Evolutionary conservation across 1,140 invertebrate species (phyloP), one percentile per base, ranked within the genome.

Genomic region (Philaenus spumarius): DNA sequence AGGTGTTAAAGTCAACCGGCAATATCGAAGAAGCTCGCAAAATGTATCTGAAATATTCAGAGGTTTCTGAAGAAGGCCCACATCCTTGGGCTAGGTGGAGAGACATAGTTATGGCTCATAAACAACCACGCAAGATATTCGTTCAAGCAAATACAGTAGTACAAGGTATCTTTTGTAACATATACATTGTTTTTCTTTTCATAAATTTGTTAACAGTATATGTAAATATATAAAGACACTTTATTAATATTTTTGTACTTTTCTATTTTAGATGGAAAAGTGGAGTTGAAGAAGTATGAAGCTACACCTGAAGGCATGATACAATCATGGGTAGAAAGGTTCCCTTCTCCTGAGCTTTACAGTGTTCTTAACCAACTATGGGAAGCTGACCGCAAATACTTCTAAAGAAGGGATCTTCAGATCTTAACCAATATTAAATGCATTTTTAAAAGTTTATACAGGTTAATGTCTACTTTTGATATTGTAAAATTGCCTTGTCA

Each of bases 91-190:
- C 80, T 0, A 79, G 79, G 58, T 94, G 91, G 87, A 81, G 93
- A 46, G 81, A 90, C 45, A 93, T 96, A 69, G 84, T 95, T 26
- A 69, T 97, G 66, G 82, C 84, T 17, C 85, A 95, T 67, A 93
- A 93, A 69, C 88, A 94, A 68, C 93, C 94, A 0, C 77, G 93
- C 47, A 93, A 92, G 68, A 88, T 97, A 66, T 88, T 95, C 69
- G 89, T 95, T 9, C 93, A 95, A 72, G 79, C 88, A 34, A 95
- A 95, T 70, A 94, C 91, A 0, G 55, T 73, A n/a, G 56, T 80
- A 9, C 71, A 79, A 70, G 79, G 80, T 80, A 67, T 61, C 14
- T 22, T 20, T 20, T 17, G 15, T 30, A 53, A 9, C 6, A 3
- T 24, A 9, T 17, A 20, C 15, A 37, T 37, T 37, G 7, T 37